Evolutionary conservation across 2,888 invertebrate species (phyloP).

Genomic region (Drosophila quinaria): DNA sequence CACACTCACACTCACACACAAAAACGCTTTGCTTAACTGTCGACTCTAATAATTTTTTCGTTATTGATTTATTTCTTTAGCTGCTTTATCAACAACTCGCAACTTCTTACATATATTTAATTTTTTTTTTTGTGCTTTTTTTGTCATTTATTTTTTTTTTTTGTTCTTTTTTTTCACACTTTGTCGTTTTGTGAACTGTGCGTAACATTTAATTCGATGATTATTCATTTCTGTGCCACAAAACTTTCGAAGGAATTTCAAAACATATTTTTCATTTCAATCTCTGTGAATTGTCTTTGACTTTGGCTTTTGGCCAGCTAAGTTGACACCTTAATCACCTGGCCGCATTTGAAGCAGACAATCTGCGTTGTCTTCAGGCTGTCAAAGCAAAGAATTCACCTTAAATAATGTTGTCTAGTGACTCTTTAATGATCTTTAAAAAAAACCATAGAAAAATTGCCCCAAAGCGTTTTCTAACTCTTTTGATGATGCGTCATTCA

Average conservation of each 20-base stretch:
- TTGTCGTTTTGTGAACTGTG: conserved; percentile 27
- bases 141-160: conserved; percentile 17
- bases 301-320: conserved; percentile 26
- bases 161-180: conserved; percentile 29
- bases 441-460: conserved; percentile 3
- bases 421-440: conserved; percentile 33
- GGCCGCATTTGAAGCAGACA: conserved; percentile 46
- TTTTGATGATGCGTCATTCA: conserved; percentile 21
- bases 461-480: conserved; percentile 5
- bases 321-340: conserved; percentile 74
- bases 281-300: conserved; percentile 7
- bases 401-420: conserved; percentile 47
- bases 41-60: conserved; percentile 58
- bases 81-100: conserved; percentile 61
- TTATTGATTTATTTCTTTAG: conserved; percentile 81
- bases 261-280: conserved; percentile 39
- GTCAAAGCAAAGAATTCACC: conserved; percentile 46
- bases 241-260: conserved; percentile 47
- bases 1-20: conserved; percentile 24
- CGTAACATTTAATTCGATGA: conserved; percentile 45
- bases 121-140: conserved; percentile 16
- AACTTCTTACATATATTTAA: conserved; percentile 27
- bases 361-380: conserved; percentile 35
- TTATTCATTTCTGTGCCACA: conserved; percentile 38
- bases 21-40: conserved; percentile 59